A percentile compares a stretch with the other conserved stretches of the same genome.
phyloP scores from a whole-genome alignment of 2,113 vertebrate species.

The Spermophilus dauricus region DNA sequence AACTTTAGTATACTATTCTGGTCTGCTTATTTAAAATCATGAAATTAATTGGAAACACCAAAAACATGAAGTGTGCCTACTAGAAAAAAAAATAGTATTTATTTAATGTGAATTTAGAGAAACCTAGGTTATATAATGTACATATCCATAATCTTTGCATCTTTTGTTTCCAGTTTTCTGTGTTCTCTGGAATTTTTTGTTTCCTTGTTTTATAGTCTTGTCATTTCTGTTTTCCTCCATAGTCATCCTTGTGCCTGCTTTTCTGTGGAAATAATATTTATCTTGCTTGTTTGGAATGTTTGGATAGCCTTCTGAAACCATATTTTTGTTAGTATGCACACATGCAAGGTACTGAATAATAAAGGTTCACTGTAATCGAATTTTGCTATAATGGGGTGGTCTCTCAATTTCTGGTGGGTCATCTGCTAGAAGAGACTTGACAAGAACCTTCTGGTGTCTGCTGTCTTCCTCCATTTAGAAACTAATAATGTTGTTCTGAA shows the following conservation, averaged over 20 bases:
- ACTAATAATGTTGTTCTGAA: slow-evolving; percentile 21
- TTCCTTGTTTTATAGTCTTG: slow-evolving; percentile 53
- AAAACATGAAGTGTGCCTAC: slow-evolving; percentile 50
- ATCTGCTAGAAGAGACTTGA: background rate
- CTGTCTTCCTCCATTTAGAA: slow-evolving; percentile 37
- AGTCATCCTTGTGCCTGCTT: slow-evolving; percentile 50
- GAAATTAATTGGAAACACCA: slow-evolving; percentile 54
- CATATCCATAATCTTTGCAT: background rate
- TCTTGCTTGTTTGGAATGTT: slow-evolving; percentile 49
- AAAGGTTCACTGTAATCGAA: background rate
- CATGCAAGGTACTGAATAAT: background rate
- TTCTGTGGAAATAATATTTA: slow-evolving; percentile 65
- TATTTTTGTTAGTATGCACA: slow-evolving; percentile 9
- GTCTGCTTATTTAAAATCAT: slow-evolving; percentile 41
- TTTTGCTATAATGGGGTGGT: background rate
- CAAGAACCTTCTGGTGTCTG: background rate
- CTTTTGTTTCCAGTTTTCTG: slow-evolving; percentile 27
- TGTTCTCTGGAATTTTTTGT: slow-evolving; percentile 35
- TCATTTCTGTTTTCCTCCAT: slow-evolving; percentile 50
- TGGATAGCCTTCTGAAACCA: slow-evolving; percentile 43
- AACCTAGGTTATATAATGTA: slow-evolving; percentile 1
- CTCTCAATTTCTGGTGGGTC: background rate
- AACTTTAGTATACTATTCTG: background rate
- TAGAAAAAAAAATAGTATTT: background rate
- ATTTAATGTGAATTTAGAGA: slow-evolving; percentile 54